phyloP scores from a whole-genome alignment of 2,113 vertebrate genomes.

The Malurus elegans region DNA sequence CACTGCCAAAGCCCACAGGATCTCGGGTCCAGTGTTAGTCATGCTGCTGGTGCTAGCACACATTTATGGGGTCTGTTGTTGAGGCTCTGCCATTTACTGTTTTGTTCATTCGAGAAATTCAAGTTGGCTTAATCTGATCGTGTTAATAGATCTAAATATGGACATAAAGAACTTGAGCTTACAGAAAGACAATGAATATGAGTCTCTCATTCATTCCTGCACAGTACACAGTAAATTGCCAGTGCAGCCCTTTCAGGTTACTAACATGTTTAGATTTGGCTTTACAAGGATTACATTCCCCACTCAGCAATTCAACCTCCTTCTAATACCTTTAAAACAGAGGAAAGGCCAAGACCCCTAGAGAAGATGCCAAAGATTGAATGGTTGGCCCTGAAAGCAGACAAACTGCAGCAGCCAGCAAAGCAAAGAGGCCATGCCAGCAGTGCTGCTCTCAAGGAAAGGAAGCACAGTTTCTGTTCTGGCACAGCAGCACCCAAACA shows the following conservation, averaged over 20 bases:
- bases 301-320: conserved; percentile 32
- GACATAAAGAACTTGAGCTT: conserved; percentile 35
- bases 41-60: conserved; percentile 11
- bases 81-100: conserved; percentile 15
- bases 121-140: conserved; percentile 24
- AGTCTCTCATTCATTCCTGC: conserved; percentile 26
- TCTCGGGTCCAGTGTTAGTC: background rate
- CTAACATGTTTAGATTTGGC: conserved; percentile 35
- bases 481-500: background rate
- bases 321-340: conserved; percentile 44
- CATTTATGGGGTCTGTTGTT: background rate
- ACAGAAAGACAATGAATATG: conserved; percentile 39
- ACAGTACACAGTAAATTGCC: background rate
- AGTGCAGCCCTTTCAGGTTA: conserved; percentile 22
- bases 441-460: conserved; percentile 3
- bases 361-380: conserved; percentile 41
- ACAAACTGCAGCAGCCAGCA: background rate
- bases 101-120: conserved; percentile 38
- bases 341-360: conserved; percentile 29
- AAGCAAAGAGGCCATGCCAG: conserved; percentile 37
- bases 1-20: conserved; percentile 26
- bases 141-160: conserved; percentile 47
- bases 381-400: conserved; percentile 33
- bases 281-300: conserved; percentile 19
- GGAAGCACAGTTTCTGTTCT: conserved; percentile 17